These are phyloP conservation scores for Bombus picipes DNA, from an alignment of 1,140 invertebrate genomes.

Conservation along the genomic window DNA sequence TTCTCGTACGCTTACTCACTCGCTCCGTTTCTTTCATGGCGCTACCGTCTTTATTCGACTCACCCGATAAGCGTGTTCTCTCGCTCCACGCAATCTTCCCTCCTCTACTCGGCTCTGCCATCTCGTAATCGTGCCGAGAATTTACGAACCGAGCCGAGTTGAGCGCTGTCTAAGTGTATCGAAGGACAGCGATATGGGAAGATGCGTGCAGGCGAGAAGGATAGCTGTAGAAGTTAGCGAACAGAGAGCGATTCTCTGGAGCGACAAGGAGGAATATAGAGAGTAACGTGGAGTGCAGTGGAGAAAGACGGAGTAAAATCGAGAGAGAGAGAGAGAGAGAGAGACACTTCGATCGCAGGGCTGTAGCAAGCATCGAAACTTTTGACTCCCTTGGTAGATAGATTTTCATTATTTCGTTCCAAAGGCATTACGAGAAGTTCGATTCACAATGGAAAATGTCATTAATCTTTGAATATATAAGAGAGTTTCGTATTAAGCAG, in stretches of 20 bases:
- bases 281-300: constrained; percentile 44
- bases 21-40: constrained; percentile 37
- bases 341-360: constrained; percentile 43
- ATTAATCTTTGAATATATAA: no score
- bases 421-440: neutral
- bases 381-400: neutral
- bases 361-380: constrained; percentile 30
- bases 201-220: constrained; percentile 30
- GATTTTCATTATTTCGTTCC: neutral
- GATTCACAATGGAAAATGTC: no score
- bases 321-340: constrained; percentile 44
- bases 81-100: constrained; percentile 15
- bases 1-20: constrained; percentile 20
- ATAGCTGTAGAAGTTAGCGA: constrained; percentile 28
- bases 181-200: constrained; percentile 23
- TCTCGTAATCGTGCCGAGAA: constrained; percentile 65
- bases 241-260: constrained; percentile 44
- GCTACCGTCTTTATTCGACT: neutral
- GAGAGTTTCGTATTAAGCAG: no score
- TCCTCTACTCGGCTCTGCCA: constrained; percentile 6
- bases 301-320: constrained; percentile 50
- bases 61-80: neutral
- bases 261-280: constrained; percentile 35
- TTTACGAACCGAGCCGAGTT: constrained; percentile 67
- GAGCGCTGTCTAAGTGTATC: constrained; percentile 48